Evolutionary conservation across 2,888 invertebrate species (phyloP), one percentile per base, ranked within the genome.

Genomic region (Nymphalis polychloros): DNA sequence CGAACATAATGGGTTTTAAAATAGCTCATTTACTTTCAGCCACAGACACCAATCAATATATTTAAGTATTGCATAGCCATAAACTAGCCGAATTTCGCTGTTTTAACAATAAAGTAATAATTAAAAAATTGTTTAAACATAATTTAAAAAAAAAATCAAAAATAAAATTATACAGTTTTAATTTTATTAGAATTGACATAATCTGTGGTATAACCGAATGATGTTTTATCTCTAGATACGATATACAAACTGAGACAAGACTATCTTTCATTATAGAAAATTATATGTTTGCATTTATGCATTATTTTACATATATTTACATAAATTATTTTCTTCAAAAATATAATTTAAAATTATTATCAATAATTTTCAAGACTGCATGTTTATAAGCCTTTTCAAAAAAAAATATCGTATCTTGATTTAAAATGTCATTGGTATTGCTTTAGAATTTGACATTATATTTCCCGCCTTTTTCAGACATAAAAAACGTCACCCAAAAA

Each of bases 41-140:
- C 46, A 60, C 41, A 61, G 46, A 52, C 60, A 52, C 47, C 52
- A 41, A 47, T 59, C n/a, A 49, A 49, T 17, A 17, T 48, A 17
- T 49, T 70, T 68, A 61, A 67, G 62, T 67, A 67, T 70, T 64
- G 57, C 67, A 67, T 62, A 62, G 67, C 67, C 61, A 46, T 61
- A 64, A 64, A 61, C 57, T 41, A 60, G 31, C 49, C 19, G 17
- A 64, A 64, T n/a, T 35, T 52, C 20, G 20, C 59, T 27, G 41
- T 52, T 46, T 41, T 62, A 55, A 46, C 19, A 55, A 20, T 49
- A 27, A 55, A 17, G 50, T 50, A 23, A n/a, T 31, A 7, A 23
- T 23, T 23, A 23, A 23, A 61, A 62, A 55, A 48, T 57, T 41
- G 16, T 35, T n/a, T n/a, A 19, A 31, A 48, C 27, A 31, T 17